Percentiles rank a stretch among this genome's conserved stretches.
Evolutionary conservation across 2,113 vertebrate genomes (phyloP).

Genomic region (Pelecanoides urinatrix): DNA sequence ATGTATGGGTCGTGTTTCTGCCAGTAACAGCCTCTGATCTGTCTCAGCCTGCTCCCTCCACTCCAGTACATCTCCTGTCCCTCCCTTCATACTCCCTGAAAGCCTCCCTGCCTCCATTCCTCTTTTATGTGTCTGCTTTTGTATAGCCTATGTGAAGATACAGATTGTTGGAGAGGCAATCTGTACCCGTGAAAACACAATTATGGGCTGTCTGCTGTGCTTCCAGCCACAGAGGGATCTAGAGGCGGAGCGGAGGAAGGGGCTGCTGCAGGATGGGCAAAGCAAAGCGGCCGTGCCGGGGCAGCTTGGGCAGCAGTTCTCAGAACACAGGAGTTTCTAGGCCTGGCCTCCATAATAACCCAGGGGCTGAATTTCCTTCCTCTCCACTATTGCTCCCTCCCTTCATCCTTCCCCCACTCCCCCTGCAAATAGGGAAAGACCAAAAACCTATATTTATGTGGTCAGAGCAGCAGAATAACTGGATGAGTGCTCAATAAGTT

Average conservation of each 20-base stretch:
- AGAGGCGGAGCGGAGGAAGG: background rate
- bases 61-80: background rate
- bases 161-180: background rate
- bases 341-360: background rate
- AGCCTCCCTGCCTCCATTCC: background rate
- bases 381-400: background rate
- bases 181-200: background rate
- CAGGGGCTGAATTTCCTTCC: background rate
- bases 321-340: background rate
- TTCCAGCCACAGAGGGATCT: background rate
- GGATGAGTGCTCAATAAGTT: background rate
- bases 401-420: background rate
- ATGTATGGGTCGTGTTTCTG: background rate
- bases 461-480: background rate
- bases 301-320: background rate
- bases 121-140: background rate
- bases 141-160: background rate
- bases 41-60: background rate
- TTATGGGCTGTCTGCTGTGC: background rate
- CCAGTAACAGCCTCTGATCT: background rate
- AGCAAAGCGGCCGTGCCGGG: rapidly evolving
- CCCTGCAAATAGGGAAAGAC: background rate
- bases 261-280: background rate
- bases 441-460: background rate
- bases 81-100: background rate